phyloP scores from a whole-genome alignment of 1,140 invertebrate genomes.

The Holotrichia oblita region DNA sequence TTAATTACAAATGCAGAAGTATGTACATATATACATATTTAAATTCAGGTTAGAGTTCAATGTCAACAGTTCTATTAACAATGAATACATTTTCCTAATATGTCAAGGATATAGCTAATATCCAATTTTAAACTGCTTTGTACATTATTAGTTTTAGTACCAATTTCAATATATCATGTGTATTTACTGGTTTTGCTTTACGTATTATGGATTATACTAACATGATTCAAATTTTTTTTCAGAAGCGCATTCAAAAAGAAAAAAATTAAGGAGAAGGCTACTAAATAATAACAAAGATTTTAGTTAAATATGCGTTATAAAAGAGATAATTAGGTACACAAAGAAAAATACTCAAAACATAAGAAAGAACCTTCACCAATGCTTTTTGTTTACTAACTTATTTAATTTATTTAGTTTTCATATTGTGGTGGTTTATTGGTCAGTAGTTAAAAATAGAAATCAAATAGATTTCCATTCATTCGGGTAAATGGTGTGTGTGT shows the following conservation, averaged over 20 bases:
- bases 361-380: slow-evolving; percentile 33
- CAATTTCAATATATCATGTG: no score
- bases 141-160: no score
- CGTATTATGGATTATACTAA: not conserved
- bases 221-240: slow-evolving; percentile 51
- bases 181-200: slow-evolving; percentile 34
- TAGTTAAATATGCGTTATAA: not conserved
- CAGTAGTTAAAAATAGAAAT: slow-evolving; percentile 19
- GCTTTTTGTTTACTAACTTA: slow-evolving; percentile 33
- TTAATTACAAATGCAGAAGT: no score
- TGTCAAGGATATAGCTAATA: no score
- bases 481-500: not conserved
- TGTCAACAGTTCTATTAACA: no score
- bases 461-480: slow-evolving; percentile 10
- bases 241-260: slow-evolving; percentile 57
- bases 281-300: slow-evolving; percentile 44
- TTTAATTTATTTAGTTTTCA: slow-evolving; percentile 34
- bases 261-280: slow-evolving; percentile 51
- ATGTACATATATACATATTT: no score
- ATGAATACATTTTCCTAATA: no score
- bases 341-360: not conserved
- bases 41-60: no score
- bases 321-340: slow-evolving; percentile 18
- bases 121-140: no score
- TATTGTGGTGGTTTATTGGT: slow-evolving; percentile 10